Conservation (phyloP, 2,888 invertebrate genomes). For the Pachliopta kotzebuea region DNA sequence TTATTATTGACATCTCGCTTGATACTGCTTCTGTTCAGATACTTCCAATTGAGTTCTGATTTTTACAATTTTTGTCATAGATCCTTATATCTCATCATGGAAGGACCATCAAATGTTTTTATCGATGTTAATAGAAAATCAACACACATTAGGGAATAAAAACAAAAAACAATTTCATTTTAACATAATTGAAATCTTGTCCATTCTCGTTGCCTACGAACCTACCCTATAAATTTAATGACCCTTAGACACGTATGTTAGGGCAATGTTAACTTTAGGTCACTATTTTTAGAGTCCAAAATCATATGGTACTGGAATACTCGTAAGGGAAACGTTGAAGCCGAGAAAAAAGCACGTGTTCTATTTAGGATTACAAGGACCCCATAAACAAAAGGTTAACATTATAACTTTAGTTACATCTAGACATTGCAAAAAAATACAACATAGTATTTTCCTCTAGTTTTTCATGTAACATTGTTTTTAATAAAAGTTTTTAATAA, state of each 20-base stretch:
- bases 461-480: background rate
- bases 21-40: too few relatives aligned
- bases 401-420: conserved; percentile 55
- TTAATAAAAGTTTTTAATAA: background rate
- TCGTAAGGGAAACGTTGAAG: conserved; percentile 48
- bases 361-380: conserved; percentile 76
- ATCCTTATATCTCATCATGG: background rate
- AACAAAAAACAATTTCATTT: conserved; percentile 50
- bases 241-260: conserved; percentile 43
- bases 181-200: conserved; percentile 73
- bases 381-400: conserved; percentile 74
- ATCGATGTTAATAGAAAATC: conserved; percentile 9
- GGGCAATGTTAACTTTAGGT: conserved; percentile 40
- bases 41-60: too few relatives aligned
- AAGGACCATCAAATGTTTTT: background rate
- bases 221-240: conserved; percentile 38
- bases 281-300: conserved; percentile 39
- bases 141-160: conserved; percentile 23
- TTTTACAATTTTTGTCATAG: background rate
- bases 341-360: conserved; percentile 79
- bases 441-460: background rate
- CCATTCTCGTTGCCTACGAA: conserved; percentile 72
- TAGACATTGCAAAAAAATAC: conserved; percentile 25
- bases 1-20: too few relatives aligned
- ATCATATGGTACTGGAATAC: conserved; percentile 32